These are phyloP conservation scores for Anticlea derivata DNA, from an alignment of 2,888 invertebrate species.

Conservation along the genomic window DNA sequence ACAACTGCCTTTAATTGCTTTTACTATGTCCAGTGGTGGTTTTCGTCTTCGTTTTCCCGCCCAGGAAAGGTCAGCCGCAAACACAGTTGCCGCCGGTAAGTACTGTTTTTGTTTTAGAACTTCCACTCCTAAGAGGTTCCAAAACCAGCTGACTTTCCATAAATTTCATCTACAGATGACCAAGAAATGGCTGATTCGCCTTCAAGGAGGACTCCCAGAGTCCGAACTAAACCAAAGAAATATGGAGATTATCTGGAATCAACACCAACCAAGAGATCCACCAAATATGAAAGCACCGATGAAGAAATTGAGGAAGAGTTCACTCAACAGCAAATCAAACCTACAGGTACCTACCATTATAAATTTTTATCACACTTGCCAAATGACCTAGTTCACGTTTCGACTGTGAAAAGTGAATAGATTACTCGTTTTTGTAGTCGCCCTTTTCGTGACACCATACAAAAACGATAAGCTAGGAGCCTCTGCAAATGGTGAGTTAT, in stretches of 20 bases:
- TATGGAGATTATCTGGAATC: slow-evolving; percentile 63
- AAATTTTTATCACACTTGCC: no score
- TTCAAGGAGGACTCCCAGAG: slow-evolving; percentile 58
- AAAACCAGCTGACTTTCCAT: neutral
- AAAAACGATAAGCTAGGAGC: no score
- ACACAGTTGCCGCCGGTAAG: neutral
- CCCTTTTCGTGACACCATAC: no score
- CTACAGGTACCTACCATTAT: slow-evolving; percentile 30
- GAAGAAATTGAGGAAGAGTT: slow-evolving; percentile 47
- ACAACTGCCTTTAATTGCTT: no score
- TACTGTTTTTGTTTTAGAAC: no score
- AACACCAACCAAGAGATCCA: slow-evolving; percentile 52
- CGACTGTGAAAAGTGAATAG: no score
- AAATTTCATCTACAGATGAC: slow-evolving; percentile 12
- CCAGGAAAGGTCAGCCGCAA: neutral
- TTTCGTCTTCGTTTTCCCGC: slow-evolving; percentile 19
- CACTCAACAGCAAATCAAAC: slow-evolving; percentile 45
- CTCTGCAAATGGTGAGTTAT: no score
- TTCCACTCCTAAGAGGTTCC: no score
- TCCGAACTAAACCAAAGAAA: slow-evolving; percentile 65
- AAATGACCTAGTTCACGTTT: no score
- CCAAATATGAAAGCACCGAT: slow-evolving; percentile 51
- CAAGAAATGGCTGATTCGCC: slow-evolving; percentile 41
- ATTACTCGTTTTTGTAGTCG: no score
- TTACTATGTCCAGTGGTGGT: slow-evolving; percentile 13